Percentiles rank a stretch among this genome's conserved stretches.
Evolutionary conservation across 2,797 vertebrate species (phyloP).

Genomic region (Brachymystax lenok): DNA sequence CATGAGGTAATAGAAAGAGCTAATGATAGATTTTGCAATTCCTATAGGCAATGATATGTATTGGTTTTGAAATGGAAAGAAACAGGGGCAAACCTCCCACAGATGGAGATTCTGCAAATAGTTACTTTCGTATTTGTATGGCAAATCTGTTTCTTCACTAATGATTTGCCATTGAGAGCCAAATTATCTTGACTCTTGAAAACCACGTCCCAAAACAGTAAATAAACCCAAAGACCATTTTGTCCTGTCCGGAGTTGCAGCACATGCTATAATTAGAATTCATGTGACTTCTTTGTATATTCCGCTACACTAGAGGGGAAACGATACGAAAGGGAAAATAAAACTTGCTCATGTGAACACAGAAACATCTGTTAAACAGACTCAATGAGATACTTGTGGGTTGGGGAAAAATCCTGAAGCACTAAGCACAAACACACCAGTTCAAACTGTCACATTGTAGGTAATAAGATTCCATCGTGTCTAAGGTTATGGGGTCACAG

Average conservation of each 20-base stretch:
- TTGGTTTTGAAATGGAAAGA: conserved; percentile 14
- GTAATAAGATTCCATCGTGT: conserved; percentile 47
- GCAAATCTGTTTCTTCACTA: conserved; percentile 1
- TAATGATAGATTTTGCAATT: conserved; percentile 25
- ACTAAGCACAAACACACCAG: conserved; percentile 35
- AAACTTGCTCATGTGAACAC: conserved; percentile 30
- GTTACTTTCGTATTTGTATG: background rate
- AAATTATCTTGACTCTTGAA: conserved; percentile 13
- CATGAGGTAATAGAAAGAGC: conserved; percentile 32
- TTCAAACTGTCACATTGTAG: conserved; percentile 37
- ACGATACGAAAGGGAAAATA: conserved; percentile 31
- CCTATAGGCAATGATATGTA: conserved; percentile 27
- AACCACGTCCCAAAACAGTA: conserved; percentile 4
- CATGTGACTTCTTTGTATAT: conserved; percentile 21
- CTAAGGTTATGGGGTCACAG: conserved; percentile 36
- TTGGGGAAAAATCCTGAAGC: background rate
- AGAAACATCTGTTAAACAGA: conserved; percentile 62
- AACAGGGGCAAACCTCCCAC: background rate
- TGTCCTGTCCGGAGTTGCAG: conserved; percentile 15
- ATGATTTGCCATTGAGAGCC: conserved; percentile 12
- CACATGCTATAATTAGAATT: conserved; percentile 17
- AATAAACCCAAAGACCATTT: conserved; percentile 1
- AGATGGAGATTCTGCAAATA: background rate
- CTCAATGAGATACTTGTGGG: conserved; percentile 51
- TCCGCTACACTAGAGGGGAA: conserved; percentile 20